phyloP scores from a whole-genome alignment of 2,113 vertebrate species.

The Australoheros scitulus region DNA sequence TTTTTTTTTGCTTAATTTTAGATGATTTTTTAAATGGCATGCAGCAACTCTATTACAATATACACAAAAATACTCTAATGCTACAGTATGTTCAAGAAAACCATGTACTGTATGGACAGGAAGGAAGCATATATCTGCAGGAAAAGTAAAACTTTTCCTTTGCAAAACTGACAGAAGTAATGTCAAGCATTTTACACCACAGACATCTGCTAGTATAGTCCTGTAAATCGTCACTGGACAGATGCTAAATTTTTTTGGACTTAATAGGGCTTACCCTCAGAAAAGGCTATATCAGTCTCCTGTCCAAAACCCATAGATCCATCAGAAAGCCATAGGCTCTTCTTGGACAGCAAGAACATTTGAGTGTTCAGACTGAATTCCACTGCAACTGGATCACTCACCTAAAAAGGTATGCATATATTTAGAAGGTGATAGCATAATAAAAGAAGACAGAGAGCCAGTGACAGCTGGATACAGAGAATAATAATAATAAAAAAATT shows the following conservation, averaged over 20 bases:
- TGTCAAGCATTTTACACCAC: background rate
- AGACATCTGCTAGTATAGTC: background rate
- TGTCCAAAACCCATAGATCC: conserved; percentile 93
- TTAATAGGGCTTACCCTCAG: conserved; percentile 82
- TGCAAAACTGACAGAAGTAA: background rate
- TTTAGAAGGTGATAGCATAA: background rate
- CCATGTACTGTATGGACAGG: background rate
- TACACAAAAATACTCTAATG: background rate
- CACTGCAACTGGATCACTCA: conserved; percentile 94
- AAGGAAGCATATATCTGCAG: background rate
- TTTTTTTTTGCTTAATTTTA: background rate
- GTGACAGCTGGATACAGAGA: background rate
- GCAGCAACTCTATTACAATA: background rate
- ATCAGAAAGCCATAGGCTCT: conserved; percentile 90
- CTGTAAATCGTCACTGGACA: background rate
- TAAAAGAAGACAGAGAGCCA: background rate
- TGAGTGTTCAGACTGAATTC: conserved; percentile 96
- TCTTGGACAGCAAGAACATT: conserved; percentile 92
- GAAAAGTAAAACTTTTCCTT: background rate
- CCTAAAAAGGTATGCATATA: conserved; percentile 73
- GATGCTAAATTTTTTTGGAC: background rate
- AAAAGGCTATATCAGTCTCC: conserved; percentile 89
- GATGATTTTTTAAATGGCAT: background rate
- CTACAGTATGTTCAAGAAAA: too few relatives aligned
- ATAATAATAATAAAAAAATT: background rate